These are phyloP conservation scores for Eupithecia exiguata DNA, from an alignment of 2,888 invertebrate species.

Conservation along the genomic window DNA sequence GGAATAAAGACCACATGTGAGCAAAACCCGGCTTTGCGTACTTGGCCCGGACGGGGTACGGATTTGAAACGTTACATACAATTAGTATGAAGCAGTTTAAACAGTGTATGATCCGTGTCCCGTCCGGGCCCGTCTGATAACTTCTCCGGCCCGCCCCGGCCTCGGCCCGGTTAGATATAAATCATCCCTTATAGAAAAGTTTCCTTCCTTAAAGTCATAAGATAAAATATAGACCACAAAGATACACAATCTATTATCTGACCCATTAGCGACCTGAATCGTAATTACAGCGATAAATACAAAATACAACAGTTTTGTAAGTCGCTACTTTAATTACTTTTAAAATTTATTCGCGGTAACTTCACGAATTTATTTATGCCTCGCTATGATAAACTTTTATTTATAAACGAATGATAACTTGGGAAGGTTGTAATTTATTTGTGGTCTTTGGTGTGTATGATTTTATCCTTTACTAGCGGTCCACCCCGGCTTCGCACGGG, in stretches of 20 bases:
- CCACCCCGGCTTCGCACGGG: no score
- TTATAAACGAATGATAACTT: neutral
- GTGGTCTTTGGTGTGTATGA: neutral
- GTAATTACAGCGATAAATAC: constrained; percentile 37
- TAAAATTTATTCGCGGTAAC: constrained; percentile 45
- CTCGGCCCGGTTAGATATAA: no score
- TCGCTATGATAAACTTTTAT: neutral
- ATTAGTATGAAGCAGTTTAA: no score
- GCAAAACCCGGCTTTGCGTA: no score
- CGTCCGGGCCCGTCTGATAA: no score
- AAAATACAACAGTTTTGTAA: constrained; percentile 42
- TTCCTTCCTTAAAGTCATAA: neutral
- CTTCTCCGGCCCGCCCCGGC: no score
- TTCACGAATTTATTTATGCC: constrained; percentile 20
- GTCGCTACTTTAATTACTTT: constrained; percentile 48
- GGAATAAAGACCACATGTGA: no score
- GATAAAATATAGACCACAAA: constrained; percentile 9
- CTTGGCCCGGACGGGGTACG: no score
- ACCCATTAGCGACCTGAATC: constrained; percentile 32
- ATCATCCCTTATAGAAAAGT: no score
- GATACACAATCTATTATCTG: constrained; percentile 28
- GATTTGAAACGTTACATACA: no score
- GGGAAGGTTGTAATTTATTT: neutral
- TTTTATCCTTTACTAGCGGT: no score
- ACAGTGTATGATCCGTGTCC: no score